Evolutionary conservation across 2,888 invertebrate genomes (phyloP), one percentile per base, ranked within the genome.

Genomic region (Caenorhabditis virilis): DNA sequence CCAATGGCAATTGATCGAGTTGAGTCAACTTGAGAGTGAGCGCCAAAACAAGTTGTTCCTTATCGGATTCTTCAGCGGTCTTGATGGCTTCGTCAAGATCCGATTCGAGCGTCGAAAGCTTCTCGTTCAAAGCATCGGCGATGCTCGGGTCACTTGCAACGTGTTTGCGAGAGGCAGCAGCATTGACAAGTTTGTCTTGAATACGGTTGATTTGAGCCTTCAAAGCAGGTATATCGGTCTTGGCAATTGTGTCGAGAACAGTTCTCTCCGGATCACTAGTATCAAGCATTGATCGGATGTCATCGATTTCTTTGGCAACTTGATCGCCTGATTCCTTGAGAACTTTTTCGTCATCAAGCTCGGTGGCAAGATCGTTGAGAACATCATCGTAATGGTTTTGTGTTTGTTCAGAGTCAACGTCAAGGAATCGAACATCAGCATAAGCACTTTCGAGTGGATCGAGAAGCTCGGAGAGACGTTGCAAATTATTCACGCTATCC

Each of bases 401-500:
- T 16, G 27, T 43, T 26, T 26, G 26, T 26, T 43, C 43, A 26
- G 26, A 13, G n/a, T 43, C 43, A 16, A 43, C 43, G 26, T 43
- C 43, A 7, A 26, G 18, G 64, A 77, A 77, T 38, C 76, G 72
- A 33, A 76, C 73, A 38, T 75, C 74, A 16, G 71, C 63, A 51
- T 76, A 69, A 11, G 71, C 71, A 42, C 56, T 71, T 35, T 67
- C 77, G 27, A 74, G 62, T 33, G 76, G 76, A 46, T 74, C 54
- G 11, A 74, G 56, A 39, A 60, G 47, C 42, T 74, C 69, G 23
- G 69, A 70, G 20, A 74, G 62, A 27, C 53, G 50, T 52, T 73
- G 68, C 54, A 76, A 59, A 23, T 50, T 51, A 20, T 18, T 38
- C 25, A 56, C 51, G 11, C 49, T 57, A n/a, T 51, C 59, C 20